A percentile compares a stretch with the other conserved stretches of the same genome.
These are phyloP conservation scores for Smittia aterrima DNA, from an alignment of 2,888 invertebrate genomes.

Conservation along the genomic window DNA sequence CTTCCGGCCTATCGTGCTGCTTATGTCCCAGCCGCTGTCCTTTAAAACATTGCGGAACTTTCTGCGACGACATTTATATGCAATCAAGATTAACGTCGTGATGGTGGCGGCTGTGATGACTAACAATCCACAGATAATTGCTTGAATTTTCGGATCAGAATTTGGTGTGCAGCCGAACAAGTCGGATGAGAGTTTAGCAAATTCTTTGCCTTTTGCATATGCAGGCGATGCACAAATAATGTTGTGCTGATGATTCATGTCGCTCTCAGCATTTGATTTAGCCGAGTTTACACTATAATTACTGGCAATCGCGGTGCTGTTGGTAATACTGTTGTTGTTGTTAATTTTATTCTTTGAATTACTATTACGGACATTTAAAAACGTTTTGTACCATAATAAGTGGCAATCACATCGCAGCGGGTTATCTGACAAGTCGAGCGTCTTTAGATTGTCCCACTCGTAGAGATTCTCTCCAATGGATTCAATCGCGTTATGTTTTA, in stretches of 20 bases:
- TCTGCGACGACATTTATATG: slow-evolving; percentile 76
- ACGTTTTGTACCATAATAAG: slow-evolving; percentile 73
- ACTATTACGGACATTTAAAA: slow-evolving; percentile 55
- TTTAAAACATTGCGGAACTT: slow-evolving; percentile 75
- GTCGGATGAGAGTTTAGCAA: slow-evolving; percentile 68
- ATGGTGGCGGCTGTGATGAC: slow-evolving; percentile 71
- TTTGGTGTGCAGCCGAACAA: slow-evolving; percentile 75
- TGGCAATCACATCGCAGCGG: slow-evolving; percentile 79
- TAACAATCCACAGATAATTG: slow-evolving; percentile 72
- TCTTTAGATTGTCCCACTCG: slow-evolving; percentile 73
- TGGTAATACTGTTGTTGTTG: slow-evolving; percentile 17
- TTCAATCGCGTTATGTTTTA: slow-evolving; percentile 75
- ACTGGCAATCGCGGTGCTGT: background rate
- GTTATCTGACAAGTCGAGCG: slow-evolving; percentile 77
- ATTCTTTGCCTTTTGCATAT: slow-evolving; percentile 66
- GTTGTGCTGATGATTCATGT: slow-evolving; percentile 45
- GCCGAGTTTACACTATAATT: slow-evolving; percentile 18
- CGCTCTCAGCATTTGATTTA: slow-evolving; percentile 13
- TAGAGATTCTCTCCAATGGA: slow-evolving; percentile 76
- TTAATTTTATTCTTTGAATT: slow-evolving; percentile 29
- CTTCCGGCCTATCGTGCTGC: slow-evolving; percentile 60
- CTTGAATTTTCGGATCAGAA: slow-evolving; percentile 74
- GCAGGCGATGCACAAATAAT: slow-evolving; percentile 72
- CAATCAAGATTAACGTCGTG: slow-evolving; percentile 67
- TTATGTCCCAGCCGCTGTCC: slow-evolving; percentile 58